Base-by-base conservation (phyloP, 2,888 invertebrate species). In the Polyploca ridens region DNA sequence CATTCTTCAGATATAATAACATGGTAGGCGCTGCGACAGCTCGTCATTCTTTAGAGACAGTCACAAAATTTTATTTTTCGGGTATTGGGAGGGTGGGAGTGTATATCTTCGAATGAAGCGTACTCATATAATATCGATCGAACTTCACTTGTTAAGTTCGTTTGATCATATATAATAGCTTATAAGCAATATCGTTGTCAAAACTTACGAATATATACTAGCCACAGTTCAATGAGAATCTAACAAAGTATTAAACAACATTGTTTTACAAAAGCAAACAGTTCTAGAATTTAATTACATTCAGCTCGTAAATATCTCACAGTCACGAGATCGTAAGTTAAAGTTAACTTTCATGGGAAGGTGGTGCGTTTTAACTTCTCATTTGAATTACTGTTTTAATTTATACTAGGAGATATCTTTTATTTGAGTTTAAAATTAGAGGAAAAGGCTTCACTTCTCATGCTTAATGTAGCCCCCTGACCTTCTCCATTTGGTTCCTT, bases 211-310 rank as follows among this genome's bases (percentile, higher is more conserved):
- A 41, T 44, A 44, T 3, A 1, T 14, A 14, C 3, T 69, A 73
- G 73, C 68, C 65, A 64, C 66, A 64, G 63, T 66, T 62, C 16
- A 54, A 54, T 10, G 16, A n/a, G 4, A 13, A 13, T 4, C 46
- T 59, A 59, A 35, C 38, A 35, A 59, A 35, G 10, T 61, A 61
- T 61, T 16, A 44, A 61, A 41, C 41, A 61, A 41, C 59, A 35
- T 16, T 35, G 59, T 60, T 38, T 70, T 71, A 62, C 63, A 64
- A 57, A 69, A 74, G 69, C 66, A 70, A 80, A 78, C 77, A 71
- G 70, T 76, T 80, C 74, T 73, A 71, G 80, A 82, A 87, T 85
- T 86, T 86, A 86, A 87, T 87, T 87, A 85, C 78, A 64, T 65
- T 66, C 59, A n/a, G 65, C 68, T 83, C 86, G 85, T 87, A 88